These are phyloP conservation scores for Pogonomyrmex californicus DNA, from an alignment of 1,140 invertebrate species.

Conservation along the genomic window DNA sequence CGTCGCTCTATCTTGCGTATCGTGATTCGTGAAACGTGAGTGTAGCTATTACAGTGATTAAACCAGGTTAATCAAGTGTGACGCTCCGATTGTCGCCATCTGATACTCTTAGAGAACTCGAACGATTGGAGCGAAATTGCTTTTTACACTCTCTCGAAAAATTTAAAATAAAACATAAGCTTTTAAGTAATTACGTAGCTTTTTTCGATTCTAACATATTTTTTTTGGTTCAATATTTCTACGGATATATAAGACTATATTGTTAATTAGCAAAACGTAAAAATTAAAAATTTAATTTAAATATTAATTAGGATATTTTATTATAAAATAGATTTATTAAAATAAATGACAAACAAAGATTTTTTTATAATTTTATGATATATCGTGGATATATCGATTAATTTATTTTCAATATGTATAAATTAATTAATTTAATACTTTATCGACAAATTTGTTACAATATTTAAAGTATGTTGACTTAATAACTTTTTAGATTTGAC, in stretches of 20 bases:
- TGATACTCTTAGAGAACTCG: conserved; percentile 38
- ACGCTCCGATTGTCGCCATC: conserved; percentile 33
- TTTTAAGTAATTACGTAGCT: conserved; percentile 36
- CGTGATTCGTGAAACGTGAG: conserved; percentile 25
- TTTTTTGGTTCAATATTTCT: neutral
- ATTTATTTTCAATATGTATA: neutral
- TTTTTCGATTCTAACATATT: neutral
- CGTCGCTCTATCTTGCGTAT: conserved; percentile 32
- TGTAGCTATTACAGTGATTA: conserved; percentile 72
- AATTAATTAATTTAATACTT: neutral
- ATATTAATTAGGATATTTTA: neutral
- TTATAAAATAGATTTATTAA: neutral
- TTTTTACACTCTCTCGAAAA: conserved; percentile 1
- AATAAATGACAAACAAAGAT: neutral
- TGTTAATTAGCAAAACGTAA: neutral
- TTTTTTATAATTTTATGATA: neutral
- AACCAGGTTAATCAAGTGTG: conserved; percentile 62
- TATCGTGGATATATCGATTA: neutral
- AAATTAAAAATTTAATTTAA: neutral
- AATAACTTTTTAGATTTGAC: neutral
- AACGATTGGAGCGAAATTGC: conserved; percentile 4
- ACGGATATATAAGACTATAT: neutral
- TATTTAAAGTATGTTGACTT: neutral
- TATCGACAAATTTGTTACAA: neutral
- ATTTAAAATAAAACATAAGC: conserved; percentile 24